Percentiles rank a stretch among this genome's conserved stretches.
Conservation (phyloP, 1,140 invertebrate genomes). For the Polyergus mexicanus region DNA sequence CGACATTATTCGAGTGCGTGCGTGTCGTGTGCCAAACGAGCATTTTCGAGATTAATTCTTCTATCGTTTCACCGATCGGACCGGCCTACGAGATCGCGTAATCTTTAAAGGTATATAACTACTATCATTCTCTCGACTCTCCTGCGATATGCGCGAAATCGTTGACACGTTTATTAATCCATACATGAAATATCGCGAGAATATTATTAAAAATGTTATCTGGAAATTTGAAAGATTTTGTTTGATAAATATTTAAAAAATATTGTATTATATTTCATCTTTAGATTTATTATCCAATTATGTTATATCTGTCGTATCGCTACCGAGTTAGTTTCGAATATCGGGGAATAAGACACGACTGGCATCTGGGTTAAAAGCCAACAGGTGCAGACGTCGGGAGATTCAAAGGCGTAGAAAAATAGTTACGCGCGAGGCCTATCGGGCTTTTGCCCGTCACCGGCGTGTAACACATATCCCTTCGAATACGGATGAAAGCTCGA, state of each 20-base stretch:
- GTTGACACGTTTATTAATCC: background rate
- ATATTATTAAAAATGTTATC: background rate
- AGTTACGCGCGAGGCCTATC: slow-evolving; percentile 69
- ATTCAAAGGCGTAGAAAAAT: slow-evolving; percentile 62
- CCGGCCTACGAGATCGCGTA: slow-evolving; percentile 44
- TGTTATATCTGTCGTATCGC: background rate
- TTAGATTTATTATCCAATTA: background rate
- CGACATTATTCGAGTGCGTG: slow-evolving; percentile 76
- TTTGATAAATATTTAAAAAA: no score
- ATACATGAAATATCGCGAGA: background rate
- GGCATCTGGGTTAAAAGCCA: slow-evolving; percentile 63
- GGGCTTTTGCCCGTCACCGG: slow-evolving; percentile 71
- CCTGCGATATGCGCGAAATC: background rate
- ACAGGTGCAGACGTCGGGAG: slow-evolving; percentile 50
- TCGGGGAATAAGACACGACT: slow-evolving; percentile 53
- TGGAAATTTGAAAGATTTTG: background rate
- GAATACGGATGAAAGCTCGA: slow-evolving; percentile 68
- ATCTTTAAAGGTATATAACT: slow-evolving; percentile 37
- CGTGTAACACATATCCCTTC: slow-evolving; percentile 64
- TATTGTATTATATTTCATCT: background rate
- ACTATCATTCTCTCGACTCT: slow-evolving; percentile 21
- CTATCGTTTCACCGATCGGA: slow-evolving; percentile 75
- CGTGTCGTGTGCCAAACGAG: slow-evolving; percentile 76
- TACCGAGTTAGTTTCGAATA: slow-evolving; percentile 7
- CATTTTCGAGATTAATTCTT: slow-evolving; percentile 85